Conservation (phyloP, 2,113 vertebrate genomes). For the Eptesicus fuscus region DNA sequence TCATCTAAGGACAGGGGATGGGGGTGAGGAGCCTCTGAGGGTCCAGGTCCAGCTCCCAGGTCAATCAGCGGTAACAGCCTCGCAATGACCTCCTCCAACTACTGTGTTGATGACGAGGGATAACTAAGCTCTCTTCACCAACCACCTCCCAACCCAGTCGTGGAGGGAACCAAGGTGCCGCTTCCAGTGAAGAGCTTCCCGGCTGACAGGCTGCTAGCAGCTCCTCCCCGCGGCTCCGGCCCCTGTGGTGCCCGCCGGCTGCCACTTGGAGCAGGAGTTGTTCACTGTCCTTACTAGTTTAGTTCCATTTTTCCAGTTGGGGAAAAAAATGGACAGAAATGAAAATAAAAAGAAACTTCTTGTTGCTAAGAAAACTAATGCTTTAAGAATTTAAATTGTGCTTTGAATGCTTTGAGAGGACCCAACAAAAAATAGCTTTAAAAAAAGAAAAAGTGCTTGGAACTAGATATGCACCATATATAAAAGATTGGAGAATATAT, state of each 20-base stretch:
- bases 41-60: neutral
- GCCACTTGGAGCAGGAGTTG: neutral
- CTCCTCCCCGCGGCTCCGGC: neutral
- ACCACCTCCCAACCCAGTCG: too few relatives aligned
- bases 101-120: neutral
- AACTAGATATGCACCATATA: neutral
- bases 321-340: neutral
- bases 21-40: too few relatives aligned
- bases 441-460: neutral
- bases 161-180: neutral
- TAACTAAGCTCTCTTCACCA: neutral
- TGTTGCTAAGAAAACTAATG: slow-evolving; percentile 4
- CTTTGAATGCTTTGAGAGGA: neutral
- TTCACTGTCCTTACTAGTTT: neutral
- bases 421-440: neutral
- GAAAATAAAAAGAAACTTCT: neutral
- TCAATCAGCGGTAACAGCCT: too few relatives aligned
- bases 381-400: neutral
- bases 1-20: neutral
- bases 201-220: neutral
- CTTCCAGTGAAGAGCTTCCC: too few relatives aligned
- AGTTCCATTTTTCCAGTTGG: neutral
- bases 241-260: neutral
- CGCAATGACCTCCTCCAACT: neutral
- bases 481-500: neutral